Evolutionary conservation across 2,797 vertebrate genomes (phyloP).

Genomic region (Myioborus miniatus): DNA sequence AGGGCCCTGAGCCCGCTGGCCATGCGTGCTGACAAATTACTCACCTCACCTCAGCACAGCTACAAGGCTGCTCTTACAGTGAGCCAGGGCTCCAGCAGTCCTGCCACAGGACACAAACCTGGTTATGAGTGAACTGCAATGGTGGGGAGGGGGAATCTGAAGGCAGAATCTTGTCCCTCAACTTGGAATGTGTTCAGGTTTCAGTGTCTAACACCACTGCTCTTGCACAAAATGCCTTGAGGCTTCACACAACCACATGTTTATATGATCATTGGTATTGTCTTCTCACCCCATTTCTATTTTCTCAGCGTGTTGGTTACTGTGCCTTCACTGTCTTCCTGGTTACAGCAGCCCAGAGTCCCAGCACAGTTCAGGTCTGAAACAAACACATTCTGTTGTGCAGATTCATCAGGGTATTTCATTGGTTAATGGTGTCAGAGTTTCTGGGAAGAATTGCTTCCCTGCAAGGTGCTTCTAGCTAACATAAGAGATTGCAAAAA

Average conservation of each 20-base stretch:
- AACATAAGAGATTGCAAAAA: neutral
- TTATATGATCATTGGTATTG: neutral
- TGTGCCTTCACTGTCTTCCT: neutral
- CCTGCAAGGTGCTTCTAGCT: neutral
- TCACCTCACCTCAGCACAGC: neutral
- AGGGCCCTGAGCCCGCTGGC: accelerated
- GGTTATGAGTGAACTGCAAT: neutral
- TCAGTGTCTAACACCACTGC: neutral
- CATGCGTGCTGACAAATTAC: neutral
- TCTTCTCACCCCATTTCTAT: neutral
- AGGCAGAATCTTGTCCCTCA: neutral
- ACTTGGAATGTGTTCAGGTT: neutral
- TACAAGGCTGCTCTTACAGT: neutral
- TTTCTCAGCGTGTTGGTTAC: neutral
- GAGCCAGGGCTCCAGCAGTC: neutral
- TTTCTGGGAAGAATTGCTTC: neutral
- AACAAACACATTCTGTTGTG: neutral
- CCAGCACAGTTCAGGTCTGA: neutral
- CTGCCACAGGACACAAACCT: neutral
- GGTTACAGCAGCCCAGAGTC: neutral
- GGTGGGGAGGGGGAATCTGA: neutral
- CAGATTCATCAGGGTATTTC: neutral
- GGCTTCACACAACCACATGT: neutral
- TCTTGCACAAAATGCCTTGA: neutral
- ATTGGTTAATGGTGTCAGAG: neutral